Base-by-base conservation (phyloP, 2,888 invertebrate genomes). In the Lepeophtheirus nordmannii region DNA sequence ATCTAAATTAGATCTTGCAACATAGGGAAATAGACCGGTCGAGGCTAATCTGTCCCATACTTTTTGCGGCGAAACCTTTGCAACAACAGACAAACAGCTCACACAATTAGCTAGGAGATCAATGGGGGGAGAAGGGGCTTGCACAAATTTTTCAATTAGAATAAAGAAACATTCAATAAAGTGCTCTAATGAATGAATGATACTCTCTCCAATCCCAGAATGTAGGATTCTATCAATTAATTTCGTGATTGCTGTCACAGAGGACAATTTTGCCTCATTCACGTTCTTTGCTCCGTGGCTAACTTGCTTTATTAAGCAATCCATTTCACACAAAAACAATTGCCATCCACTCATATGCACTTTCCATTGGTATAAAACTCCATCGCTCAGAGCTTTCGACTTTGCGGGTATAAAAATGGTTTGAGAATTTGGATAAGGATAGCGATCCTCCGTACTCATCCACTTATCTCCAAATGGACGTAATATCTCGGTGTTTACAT, bases 251-350 rank as follows among this genome's bases (percentile, higher is more conserved):
- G 38, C 17, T 10, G 60, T 60, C 1, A 60, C 60, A 17, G 30
- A 37, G 1, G 60, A 30, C 10, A 60, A 30, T 10, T 23, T 60
- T 30, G 17, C 60, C 14, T 23, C 30, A 37, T 11, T 23, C 10
- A 60, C 38, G 17, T 60, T 60, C 14, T 38, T 60, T 17, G 38
- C 38, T 14, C 60, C 60, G 1, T 23, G 38, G 2, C 37, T 37
- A 14, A 60, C 30, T 37, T 30, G 22, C 60, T 60, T 60, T 10
- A 60, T 60, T 17, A 60, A 37, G 60, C 60, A 38, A 10, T 60
- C 60, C 1, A 60, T 23, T 60, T 60, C 60, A 23, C 37, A 23
- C 10, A 60, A 37, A 14, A 60, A 22, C 30, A 37, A 60, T 23
- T 60, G 30, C 60, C 60, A 60, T 10, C 37, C 60, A 38, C 38